Evolutionary conservation across 2,888 invertebrate genomes (phyloP).

Genomic region (Drosophila quasianomalipes): DNA sequence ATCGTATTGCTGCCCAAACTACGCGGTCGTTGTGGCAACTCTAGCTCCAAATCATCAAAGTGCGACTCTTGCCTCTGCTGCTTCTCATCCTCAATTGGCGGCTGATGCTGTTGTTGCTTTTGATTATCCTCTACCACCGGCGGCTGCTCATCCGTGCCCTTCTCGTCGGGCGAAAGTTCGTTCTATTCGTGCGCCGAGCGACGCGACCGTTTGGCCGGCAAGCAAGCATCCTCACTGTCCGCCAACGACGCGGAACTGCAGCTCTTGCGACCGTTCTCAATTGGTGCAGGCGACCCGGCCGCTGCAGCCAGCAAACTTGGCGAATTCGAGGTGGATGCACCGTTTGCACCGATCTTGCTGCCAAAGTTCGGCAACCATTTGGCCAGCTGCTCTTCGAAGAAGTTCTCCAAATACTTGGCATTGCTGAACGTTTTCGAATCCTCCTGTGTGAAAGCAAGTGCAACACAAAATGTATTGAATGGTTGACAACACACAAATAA

Average conservation of each 20-base stretch:
- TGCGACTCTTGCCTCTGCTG: slow-evolving; percentile 29
- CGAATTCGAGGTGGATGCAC: slow-evolving; percentile 70
- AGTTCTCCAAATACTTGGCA: slow-evolving; percentile 93
- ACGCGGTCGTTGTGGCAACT: slow-evolving; percentile 61
- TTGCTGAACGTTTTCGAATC: slow-evolving; percentile 92
- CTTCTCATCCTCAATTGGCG: slow-evolving; percentile 1
- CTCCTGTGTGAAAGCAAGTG: slow-evolving; percentile 86
- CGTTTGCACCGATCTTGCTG: slow-evolving; percentile 53
- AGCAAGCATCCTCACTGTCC: slow-evolving; percentile 81
- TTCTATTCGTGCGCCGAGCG: slow-evolving; percentile 83
- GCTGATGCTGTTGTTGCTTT: slow-evolving; percentile 14
- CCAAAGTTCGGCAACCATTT: slow-evolving; percentile 93
- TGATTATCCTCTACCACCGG: slow-evolving; percentile 12
- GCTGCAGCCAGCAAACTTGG: slow-evolving; percentile 61
- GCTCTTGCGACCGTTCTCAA: slow-evolving; percentile 81
- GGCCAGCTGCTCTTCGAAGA: slow-evolving; percentile 92
- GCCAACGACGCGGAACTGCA: slow-evolving; percentile 71
- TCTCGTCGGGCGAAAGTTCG: slow-evolving; percentile 66
- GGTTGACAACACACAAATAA: background rate
- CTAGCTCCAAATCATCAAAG: slow-evolving; percentile 51
- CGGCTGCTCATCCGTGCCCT: slow-evolving; percentile 50
- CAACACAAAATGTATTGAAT: slow-evolving; percentile 37
- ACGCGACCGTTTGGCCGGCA: slow-evolving; percentile 83
- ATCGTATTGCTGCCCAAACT: slow-evolving; percentile 68
- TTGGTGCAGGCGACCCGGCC: slow-evolving; percentile 69